Percentiles rank a stretch among this genome's conserved stretches.
Conservation (phyloP, 2,797 vertebrate species). For the Propithecus deckenii region DNA sequence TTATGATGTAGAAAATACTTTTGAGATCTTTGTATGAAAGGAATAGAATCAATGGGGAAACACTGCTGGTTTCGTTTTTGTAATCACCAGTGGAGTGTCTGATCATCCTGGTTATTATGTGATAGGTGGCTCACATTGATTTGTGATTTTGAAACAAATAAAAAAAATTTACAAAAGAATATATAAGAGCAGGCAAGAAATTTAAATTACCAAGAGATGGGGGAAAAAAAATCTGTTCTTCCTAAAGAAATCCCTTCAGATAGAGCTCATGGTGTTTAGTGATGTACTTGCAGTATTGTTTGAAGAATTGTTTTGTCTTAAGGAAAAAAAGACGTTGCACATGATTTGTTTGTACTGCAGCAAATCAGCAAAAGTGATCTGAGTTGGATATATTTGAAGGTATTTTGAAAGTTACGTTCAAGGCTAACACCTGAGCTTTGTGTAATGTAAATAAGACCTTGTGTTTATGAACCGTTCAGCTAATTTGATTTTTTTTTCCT, state of each 20-base stretch:
- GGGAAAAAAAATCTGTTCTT: conserved; percentile 95
- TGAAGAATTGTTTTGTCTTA: conserved; percentile 94
- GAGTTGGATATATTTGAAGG: conserved; percentile 84
- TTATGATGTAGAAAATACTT: conserved; percentile 95
- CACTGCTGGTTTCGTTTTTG: conserved; percentile 95
- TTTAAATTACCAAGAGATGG: conserved; percentile 89
- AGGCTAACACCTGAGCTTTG: conserved; percentile 94
- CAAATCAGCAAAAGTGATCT: conserved; percentile 87
- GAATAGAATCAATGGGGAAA: conserved; percentile 89
- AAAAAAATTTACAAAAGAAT: conserved; percentile 88
- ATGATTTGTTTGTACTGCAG: conserved; percentile 90
- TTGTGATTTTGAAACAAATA: conserved; percentile 92
- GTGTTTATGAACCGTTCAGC: conserved; percentile 89
- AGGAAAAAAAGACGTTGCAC: conserved; percentile 84
- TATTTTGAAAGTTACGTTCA: conserved; percentile 88
- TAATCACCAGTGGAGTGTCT: conserved; percentile 91
- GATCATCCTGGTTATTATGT: conserved; percentile 90
- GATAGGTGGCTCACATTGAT: conserved; percentile 90
- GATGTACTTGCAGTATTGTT: conserved; percentile 95
- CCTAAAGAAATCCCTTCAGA: conserved; percentile 96
- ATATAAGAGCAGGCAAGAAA: conserved; percentile 91
- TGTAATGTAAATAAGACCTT: conserved; percentile 97
- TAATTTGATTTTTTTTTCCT: conserved; percentile 88
- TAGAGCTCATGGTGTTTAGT: conserved; percentile 95
- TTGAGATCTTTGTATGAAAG: conserved; percentile 95